A percentile compares a stretch with the other conserved stretches of the same genome.
These are phyloP conservation scores for Carassius carassius DNA, from an alignment of 2,113 vertebrate genomes.

Conservation along the genomic window DNA sequence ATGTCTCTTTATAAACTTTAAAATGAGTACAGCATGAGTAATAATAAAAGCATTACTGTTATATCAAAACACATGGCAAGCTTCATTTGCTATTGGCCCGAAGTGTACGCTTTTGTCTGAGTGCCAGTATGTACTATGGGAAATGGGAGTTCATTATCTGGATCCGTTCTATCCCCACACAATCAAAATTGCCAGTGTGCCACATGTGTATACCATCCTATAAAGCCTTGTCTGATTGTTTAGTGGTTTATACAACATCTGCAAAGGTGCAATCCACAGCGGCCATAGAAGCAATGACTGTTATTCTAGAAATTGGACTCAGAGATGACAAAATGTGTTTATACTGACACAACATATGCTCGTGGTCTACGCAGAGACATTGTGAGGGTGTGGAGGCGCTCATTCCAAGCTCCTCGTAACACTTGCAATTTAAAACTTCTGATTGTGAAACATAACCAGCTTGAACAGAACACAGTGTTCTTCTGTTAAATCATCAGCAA, in stretches of 20 bases:
- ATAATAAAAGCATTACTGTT: constrained; percentile 1
- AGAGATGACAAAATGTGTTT: constrained; percentile 22
- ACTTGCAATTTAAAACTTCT: constrained; percentile 2
- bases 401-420: not conserved
- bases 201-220: constrained; percentile 12
- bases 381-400: not conserved
- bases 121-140: constrained; percentile 17
- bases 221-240: constrained; percentile 33
- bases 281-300: not conserved
- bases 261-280: constrained; percentile 2
- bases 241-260: constrained; percentile 8
- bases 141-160: constrained; percentile 27
- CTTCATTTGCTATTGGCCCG: constrained; percentile 1
- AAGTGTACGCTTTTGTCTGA: constrained; percentile 1
- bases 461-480: not conserved
- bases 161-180: not conserved
- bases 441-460: constrained; percentile 12
- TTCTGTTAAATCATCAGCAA: not conserved
- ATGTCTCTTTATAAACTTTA: not conserved
- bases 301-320: constrained; percentile 18
- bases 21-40: not conserved
- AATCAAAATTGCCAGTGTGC: not conserved
- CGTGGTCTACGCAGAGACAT: not conserved
- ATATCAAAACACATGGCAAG: constrained; percentile 13
- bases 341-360: constrained; percentile 25